Conservation (phyloP, 2,888 invertebrate species). For the Callimorpha dominula region DNA sequence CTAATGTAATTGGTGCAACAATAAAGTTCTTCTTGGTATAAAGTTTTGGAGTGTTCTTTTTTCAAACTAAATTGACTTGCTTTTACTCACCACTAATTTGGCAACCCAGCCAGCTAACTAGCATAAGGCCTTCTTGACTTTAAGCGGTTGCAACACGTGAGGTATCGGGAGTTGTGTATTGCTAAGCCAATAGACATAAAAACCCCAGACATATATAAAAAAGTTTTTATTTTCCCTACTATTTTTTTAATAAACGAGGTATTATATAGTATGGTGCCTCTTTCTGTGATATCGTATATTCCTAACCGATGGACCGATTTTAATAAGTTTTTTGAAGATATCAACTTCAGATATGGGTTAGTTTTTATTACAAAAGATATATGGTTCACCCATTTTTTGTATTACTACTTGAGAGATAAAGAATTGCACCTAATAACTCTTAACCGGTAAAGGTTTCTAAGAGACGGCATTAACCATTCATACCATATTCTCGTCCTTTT, state of each 20-base stretch:
- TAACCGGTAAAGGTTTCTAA: background rate
- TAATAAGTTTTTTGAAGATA: no score
- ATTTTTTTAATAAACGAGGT: no score
- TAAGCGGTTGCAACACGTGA: background rate
- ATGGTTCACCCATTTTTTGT: no score
- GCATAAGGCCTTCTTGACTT: background rate
- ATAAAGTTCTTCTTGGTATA: background rate
- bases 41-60: background rate
- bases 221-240: no score
- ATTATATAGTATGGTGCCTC: no score
- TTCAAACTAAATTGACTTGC: background rate
- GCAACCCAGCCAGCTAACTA: background rate
- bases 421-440: background rate
- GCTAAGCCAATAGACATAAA: background rate
- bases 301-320: no score
- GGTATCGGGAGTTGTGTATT: background rate
- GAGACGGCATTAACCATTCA: background rate
- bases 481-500: background rate
- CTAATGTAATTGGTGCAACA: conserved; percentile 35
- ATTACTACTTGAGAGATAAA: no score
- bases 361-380: no score
- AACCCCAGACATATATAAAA: background rate
- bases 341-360: no score
- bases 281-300: no score
- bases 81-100: background rate